These are phyloP conservation scores for Cryptoblepharus egeriae DNA, from an alignment of 2,797 vertebrate genomes.

Conservation along the genomic window DNA sequence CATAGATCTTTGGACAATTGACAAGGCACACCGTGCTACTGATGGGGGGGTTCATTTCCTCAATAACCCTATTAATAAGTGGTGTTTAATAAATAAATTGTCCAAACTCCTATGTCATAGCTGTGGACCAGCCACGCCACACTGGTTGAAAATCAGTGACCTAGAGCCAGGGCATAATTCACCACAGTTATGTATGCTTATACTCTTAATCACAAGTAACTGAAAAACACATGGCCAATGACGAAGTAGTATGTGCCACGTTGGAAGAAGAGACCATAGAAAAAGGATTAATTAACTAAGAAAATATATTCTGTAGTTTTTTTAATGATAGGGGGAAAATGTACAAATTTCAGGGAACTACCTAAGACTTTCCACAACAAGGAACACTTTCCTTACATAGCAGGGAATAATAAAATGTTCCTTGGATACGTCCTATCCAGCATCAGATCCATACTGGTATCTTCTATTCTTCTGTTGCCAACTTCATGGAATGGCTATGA, in stretches of 20 bases:
- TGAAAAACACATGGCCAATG: not conserved
- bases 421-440: slow-evolving; percentile 33
- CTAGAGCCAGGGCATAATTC: not conserved
- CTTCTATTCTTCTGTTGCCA: slow-evolving; percentile 25
- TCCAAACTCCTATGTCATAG: no score
- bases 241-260: not conserved
- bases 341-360: slow-evolving; percentile 7
- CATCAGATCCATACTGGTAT: slow-evolving; percentile 34
- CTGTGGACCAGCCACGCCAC: no score
- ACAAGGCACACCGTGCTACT: no score
- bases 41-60: no score
- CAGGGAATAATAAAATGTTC: slow-evolving; percentile 65
- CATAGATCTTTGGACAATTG: no score
- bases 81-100: no score
- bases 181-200: not conserved
- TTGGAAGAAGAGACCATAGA: not conserved
- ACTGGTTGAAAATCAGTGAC: no score
- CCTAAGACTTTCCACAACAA: slow-evolving; percentile 45
- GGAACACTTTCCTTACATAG: slow-evolving; percentile 67
- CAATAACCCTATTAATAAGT: no score
- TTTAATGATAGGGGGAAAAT: not conserved
- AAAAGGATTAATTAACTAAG: not conserved
- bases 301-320: not conserved
- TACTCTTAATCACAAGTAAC: not conserved
- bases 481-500: slow-evolving; percentile 23